These are phyloP conservation scores for Malthinus seriepunctatus DNA, from an alignment of 2,888 invertebrate species.

Conservation along the genomic window DNA sequence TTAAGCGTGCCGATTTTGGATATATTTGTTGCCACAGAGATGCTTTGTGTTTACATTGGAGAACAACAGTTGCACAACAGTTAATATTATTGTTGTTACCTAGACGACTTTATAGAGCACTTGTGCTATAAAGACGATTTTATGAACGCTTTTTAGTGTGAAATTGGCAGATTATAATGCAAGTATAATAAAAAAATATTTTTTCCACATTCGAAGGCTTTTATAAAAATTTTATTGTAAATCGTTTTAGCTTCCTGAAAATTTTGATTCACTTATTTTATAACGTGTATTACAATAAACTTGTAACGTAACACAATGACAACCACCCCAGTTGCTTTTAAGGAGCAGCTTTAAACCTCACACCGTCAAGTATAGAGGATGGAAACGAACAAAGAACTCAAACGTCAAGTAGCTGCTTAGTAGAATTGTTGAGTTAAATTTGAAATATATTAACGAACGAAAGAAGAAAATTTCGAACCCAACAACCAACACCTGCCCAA, in stretches of 20 bases:
- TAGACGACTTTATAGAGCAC: no score
- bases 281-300: slow-evolving; percentile 23
- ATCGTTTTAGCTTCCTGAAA: not conserved
- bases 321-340: slow-evolving; percentile 19
- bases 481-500: slow-evolving; percentile 11
- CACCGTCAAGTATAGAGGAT: slow-evolving; percentile 6
- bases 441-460: slow-evolving; percentile 16
- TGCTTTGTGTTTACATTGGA: no score
- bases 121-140: no score
- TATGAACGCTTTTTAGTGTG: no score
- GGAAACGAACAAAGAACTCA: slow-evolving; percentile 12
- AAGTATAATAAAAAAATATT: no score
- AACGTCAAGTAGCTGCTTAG: slow-evolving; percentile 16
- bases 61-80: no score
- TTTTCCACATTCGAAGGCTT: not conserved
- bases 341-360: slow-evolving; percentile 17
- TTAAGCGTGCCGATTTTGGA: no score
- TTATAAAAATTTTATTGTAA: not conserved
- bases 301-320: slow-evolving; percentile 18
- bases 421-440: slow-evolving; percentile 20
- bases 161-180: no score
- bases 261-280: slow-evolving; percentile 17
- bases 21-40: no score
- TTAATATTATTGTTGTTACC: no score
- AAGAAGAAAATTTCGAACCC: no score